These are phyloP conservation scores for Spea multiplicata DNA, from an alignment of 2,113 vertebrate genomes.

Conservation along the genomic window DNA sequence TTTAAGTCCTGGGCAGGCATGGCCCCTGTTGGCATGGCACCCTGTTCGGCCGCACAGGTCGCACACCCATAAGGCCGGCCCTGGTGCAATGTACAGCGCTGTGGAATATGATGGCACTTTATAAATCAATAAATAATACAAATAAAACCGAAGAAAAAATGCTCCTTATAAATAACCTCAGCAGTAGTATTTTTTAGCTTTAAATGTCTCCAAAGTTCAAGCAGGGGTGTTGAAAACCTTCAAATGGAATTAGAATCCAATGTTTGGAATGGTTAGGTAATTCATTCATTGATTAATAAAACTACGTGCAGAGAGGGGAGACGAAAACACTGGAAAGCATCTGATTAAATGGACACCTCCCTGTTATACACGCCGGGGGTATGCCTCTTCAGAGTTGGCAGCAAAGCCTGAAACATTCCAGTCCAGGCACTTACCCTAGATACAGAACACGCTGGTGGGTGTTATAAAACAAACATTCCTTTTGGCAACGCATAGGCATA, in stretches of 20 bases:
- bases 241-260: constrained; percentile 7
- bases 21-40: no score
- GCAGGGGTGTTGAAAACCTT: neutral
- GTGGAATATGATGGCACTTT: no score
- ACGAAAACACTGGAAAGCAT: neutral
- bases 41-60: no score
- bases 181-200: no score
- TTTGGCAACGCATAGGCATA: constrained; percentile 13
- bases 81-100: no score
- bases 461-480: constrained; percentile 53
- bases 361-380: neutral
- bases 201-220: no score
- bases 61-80: no score
- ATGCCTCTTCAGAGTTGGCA: constrained; percentile 23
- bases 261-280: constrained; percentile 58
- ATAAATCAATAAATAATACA: no score
- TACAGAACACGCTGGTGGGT: constrained; percentile 5
- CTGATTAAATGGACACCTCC: constrained; percentile 11
- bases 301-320: constrained; percentile 1
- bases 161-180: no score
- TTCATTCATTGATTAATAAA: constrained; percentile 56
- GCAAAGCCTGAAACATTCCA: constrained; percentile 1
- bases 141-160: no score
- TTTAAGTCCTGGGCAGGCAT: no score
- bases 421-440: constrained; percentile 1